Percentiles rank a stretch among this genome's conserved stretches.
Conservation (phyloP, 2,888 invertebrate species). For the Sepioteuthis lessoniana region DNA sequence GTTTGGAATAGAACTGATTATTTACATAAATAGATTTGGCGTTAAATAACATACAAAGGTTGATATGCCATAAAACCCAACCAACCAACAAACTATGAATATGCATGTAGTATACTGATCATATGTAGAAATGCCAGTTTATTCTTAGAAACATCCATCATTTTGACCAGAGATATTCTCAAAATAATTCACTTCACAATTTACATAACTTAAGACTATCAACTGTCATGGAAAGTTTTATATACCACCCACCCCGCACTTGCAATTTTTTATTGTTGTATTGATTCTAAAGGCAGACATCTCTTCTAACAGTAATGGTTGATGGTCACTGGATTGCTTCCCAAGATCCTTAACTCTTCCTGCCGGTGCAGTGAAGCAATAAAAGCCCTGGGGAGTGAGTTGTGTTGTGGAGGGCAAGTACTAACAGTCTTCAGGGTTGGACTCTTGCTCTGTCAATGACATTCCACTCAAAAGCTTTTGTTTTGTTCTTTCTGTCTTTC, state of each 20-base stretch:
- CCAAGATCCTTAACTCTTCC: not conserved
- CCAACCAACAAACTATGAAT: too few species aligned
- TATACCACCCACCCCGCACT: not conserved
- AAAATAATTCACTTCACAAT: too few species aligned
- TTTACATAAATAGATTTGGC: too few species aligned
- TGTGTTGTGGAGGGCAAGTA: too few species aligned
- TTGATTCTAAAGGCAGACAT: not conserved
- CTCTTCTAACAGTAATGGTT: not conserved
- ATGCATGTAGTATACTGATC: too few species aligned
- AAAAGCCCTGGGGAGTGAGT: not conserved
- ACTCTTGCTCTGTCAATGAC: not conserved
- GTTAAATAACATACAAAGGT: too few species aligned
- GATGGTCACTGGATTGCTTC: constrained; percentile 1
- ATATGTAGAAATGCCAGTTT: too few species aligned
- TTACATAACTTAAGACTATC: too few species aligned
- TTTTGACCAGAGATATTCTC: too few species aligned
- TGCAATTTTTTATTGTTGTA: not conserved
- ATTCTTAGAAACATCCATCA: too few species aligned
- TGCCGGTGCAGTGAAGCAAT: not conserved
- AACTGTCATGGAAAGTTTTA: not conserved
- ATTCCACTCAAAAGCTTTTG: not conserved
- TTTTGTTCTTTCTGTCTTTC: not conserved
- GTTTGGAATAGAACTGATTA: too few species aligned
- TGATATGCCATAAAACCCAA: too few species aligned
- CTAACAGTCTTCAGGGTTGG: not conserved